Evolutionary conservation across 2,888 invertebrate species (phyloP), one percentile per base, ranked within the genome.

Genomic region (Rosalia funebris): DNA sequence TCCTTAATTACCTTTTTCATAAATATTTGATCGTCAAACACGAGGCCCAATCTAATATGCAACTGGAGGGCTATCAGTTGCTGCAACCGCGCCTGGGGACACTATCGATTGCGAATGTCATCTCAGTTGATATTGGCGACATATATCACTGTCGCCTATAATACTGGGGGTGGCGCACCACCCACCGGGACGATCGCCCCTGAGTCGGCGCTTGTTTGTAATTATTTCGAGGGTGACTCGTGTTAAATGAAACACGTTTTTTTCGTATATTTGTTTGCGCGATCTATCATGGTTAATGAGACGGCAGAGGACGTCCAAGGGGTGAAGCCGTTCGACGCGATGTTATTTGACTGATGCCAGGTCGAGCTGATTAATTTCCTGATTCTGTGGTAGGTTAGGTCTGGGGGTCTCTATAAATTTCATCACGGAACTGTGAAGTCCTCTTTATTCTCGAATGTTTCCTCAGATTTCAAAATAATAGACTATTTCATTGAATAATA

Each of bases 61-160:
- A 70, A 69, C 66, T 62, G 47, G 54, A 59, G 52, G 25, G 50
- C 62, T 39, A 58, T 59, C 55, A 41, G 56, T 25, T 52, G 45
- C 31, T 45, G 31, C 39, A 52, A 46, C 41, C 31, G 16, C 58
- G 48, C 48, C 31, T 32, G 64, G 60, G 63, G 63, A 60, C 60
- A 25, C 50, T 65, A 76, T 76, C 75, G 75, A 77, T 76, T 75
- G 69, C 62, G 64, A 69, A 69, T 72, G 73, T 74, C 77, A 74
- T 76, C 75, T 70, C 66, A 68, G 69, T 71, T 71, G 72, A 78
- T 77, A 78, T 77, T 75, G 75, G 73, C 75, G 69, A 75, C 76
- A 77, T 77, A 75, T 74, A 77, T 78, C 77, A 76, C 69, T 73
- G 74, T 77, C 75, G 72, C 67, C 66, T 71, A n/a, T n/a, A 71